Conservation (phyloP, 2,113 vertebrate genomes). For the Pollachius pollachius region DNA sequence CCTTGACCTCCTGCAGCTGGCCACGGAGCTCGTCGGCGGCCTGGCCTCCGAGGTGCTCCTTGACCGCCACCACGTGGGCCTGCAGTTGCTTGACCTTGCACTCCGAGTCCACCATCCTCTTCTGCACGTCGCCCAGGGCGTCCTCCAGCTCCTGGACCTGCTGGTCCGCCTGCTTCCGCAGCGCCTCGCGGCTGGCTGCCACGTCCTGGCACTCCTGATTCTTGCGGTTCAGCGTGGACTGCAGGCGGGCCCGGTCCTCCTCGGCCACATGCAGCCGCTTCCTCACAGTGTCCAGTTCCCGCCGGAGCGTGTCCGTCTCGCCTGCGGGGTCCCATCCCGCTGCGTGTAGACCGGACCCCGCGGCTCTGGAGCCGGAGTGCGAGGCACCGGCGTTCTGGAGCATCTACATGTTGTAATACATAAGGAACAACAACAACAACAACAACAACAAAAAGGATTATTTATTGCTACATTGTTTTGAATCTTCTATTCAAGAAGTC, state of each 20-base stretch:
- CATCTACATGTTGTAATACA: constrained; percentile 36
- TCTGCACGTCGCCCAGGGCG: constrained; percentile 91
- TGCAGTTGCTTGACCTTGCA: constrained; percentile 96
- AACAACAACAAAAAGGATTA: background rate
- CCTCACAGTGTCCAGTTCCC: constrained; percentile 78
- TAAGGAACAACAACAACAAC: background rate
- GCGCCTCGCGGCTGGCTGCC: constrained; percentile 72
- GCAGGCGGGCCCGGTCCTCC: constrained; percentile 78
- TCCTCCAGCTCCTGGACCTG: constrained; percentile 92
- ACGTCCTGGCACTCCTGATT: constrained; percentile 81
- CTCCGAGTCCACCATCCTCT: constrained; percentile 96
- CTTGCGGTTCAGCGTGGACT: constrained; percentile 81
- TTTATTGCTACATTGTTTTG: background rate
- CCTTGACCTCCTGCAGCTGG: constrained; percentile 86
- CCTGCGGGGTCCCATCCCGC: constrained; percentile 47
- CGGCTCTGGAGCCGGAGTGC: constrained; percentile 77
- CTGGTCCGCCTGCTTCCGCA: constrained; percentile 84
- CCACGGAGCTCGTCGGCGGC: constrained; percentile 80
- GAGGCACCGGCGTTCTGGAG: constrained; percentile 62
- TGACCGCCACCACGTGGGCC: constrained; percentile 90
- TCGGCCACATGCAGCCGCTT: constrained; percentile 74
- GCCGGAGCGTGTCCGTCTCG: constrained; percentile 75
- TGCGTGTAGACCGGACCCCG: constrained; percentile 71
- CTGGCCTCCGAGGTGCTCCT: constrained; percentile 83
- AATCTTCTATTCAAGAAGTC: too few species aligned